Conservation (phyloP, 2,888 invertebrate genomes). For the Silvanus unidentatus region DNA sequence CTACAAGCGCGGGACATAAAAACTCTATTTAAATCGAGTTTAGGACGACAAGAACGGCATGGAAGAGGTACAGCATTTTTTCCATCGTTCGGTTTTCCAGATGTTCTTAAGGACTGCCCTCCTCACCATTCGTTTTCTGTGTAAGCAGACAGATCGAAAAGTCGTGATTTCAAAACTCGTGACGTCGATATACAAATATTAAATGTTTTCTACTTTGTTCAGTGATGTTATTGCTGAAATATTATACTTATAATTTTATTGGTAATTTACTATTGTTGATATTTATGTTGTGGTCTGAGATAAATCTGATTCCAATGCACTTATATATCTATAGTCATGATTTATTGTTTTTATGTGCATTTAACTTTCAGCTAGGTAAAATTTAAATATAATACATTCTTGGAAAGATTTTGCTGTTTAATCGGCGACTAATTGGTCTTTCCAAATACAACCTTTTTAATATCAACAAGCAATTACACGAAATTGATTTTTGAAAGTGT, state of each 20-base stretch:
- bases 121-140: background rate
- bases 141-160: conserved; percentile 21
- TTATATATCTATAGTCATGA: conserved; percentile 26
- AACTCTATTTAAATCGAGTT: too few species aligned
- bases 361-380: too few species aligned
- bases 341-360: conserved; percentile 21
- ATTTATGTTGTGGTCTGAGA: conserved; percentile 35
- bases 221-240: conserved; percentile 34
- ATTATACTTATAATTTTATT: conserved; percentile 44
- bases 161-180: conserved; percentile 39
- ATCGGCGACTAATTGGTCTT: too few species aligned
- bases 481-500: too few species aligned
- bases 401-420: too few species aligned
- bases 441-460: too few species aligned
- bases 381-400: too few species aligned
- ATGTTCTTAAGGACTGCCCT: background rate
- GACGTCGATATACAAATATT: conserved; percentile 46
- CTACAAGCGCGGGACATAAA: too few species aligned
- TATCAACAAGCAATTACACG: too few species aligned
- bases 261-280: conserved; percentile 39
- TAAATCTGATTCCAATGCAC: conserved; percentile 33
- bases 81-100: background rate
- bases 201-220: conserved; percentile 44
- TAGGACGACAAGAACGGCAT: too few species aligned
- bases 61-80: too few species aligned